Base-by-base conservation (phyloP, 30 jellyfish, hydroid and myxozoan species). In the Pseudorhiza aurosa region DNA sequence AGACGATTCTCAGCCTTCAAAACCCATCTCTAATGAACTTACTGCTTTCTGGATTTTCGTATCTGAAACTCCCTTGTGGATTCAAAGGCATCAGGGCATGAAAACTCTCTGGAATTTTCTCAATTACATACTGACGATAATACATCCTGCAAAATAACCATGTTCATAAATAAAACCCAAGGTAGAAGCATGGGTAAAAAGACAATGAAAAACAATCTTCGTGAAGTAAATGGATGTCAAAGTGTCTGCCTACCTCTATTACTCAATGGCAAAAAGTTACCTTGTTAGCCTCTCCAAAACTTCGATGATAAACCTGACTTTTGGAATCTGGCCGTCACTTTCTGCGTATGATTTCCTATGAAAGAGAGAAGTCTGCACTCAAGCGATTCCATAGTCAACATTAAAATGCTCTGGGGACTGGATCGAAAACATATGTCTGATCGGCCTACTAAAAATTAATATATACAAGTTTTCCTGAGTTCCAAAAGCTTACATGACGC, bases 41-140 rank as follows among this genome's bases (percentile, higher is more conserved):
- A 85, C 96, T 78, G 68, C 75, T 63, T 21, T 92, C 95, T 4
- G 75, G 89, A 19, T 72, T 77, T 46, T 93, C 99, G 55, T 62
- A 93, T 67, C 97, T 62, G 71, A 93, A 93, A 74, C 53, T 72
- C 35, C 97, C 99, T 42, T 78, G 96, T 22, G 97, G 93, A 29
- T 91, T 68, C 27, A 68, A 42, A 2, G 97, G 96, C 63, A 87
- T 59, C 76, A 93, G 64, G 25, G 87, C 49, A 28, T 64, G 70
- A 72, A 82, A 58, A 31, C 81, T 82, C 29, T 68, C 87, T 82
- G 87, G 94, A 4, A 68, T 39, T 36, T 68, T 80, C 75, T 80
- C 85, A 2, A 65, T 39, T 19, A 65, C 92, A 80, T 47, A 80
- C 25, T 68, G 83, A 14, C 80, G 85, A 50, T 64, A 80, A 53